These are phyloP conservation scores for Notarius lentiginosus DNA, from an alignment of 2,113 vertebrate species.

Conservation along the genomic window DNA sequence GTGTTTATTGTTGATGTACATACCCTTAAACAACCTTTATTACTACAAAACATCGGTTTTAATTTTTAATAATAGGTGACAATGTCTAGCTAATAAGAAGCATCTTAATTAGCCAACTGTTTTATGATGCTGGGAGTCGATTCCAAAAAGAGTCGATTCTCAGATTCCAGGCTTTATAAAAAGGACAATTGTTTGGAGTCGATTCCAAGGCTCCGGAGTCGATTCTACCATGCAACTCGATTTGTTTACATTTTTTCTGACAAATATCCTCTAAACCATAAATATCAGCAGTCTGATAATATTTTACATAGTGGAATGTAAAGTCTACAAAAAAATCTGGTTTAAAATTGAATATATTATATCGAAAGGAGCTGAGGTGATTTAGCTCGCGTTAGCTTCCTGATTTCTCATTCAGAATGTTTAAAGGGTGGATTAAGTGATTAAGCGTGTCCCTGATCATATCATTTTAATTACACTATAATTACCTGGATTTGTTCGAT, in stretches of 20 bases:
- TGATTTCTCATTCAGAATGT: neutral
- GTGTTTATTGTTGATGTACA: neutral
- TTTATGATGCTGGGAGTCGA: neutral
- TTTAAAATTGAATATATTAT: neutral
- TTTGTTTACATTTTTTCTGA: neutral
- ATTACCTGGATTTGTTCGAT: neutral
- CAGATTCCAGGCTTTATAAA: too few species aligned
- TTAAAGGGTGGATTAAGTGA: neutral
- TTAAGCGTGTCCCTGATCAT: neutral
- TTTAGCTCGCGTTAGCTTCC: neutral
- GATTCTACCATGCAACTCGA: neutral
- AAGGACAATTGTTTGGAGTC: neutral
- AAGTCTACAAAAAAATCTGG: neutral
- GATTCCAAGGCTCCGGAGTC: neutral
- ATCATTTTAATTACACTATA: neutral
- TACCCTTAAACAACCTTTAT: neutral
- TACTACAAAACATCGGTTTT: neutral
- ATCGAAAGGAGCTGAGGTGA: neutral
- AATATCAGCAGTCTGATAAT: neutral
- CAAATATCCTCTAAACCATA: neutral
- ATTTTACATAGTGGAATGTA: neutral
- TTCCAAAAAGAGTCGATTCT: neutral
- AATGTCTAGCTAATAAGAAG: neutral
- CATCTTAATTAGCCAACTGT: neutral
- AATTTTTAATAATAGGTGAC: neutral